Conservation (phyloP, 2,797 vertebrate species). For the Enteromius anoplus region DNA sequence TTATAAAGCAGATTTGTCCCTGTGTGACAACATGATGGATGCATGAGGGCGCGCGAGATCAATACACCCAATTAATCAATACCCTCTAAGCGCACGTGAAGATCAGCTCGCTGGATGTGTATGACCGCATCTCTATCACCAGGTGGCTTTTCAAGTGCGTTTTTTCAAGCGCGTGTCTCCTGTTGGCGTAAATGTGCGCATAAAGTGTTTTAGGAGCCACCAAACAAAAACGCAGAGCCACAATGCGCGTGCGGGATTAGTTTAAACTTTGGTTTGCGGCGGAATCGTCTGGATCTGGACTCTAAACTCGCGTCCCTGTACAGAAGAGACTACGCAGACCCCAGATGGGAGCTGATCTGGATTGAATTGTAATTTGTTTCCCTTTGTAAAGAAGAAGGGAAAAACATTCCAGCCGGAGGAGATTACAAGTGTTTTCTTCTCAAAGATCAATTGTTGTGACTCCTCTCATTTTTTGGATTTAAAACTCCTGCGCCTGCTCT, state of each 20-base stretch:
- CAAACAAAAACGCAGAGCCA: slow-evolving; percentile 31
- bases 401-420: slow-evolving; percentile 29
- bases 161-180: slow-evolving; percentile 25
- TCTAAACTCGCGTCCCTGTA: slow-evolving; percentile 46
- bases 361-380: slow-evolving; percentile 29
- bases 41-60: slow-evolving; percentile 39
- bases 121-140: slow-evolving; percentile 45
- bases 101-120: slow-evolving; percentile 47
- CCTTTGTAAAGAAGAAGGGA: slow-evolving; percentile 8
- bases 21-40: slow-evolving; percentile 41
- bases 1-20: slow-evolving; percentile 22
- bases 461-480: slow-evolving; percentile 35
- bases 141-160: slow-evolving; percentile 41
- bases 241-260: slow-evolving; percentile 26
- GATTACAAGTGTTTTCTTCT: slow-evolving; percentile 32
- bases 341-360: slow-evolving; percentile 33
- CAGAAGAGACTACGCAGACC: slow-evolving; percentile 44
- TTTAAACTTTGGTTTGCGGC: slow-evolving; percentile 57
- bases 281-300: slow-evolving; percentile 48
- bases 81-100: slow-evolving; percentile 41
- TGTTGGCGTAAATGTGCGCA: slow-evolving; percentile 18
- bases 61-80: slow-evolving; percentile 48
- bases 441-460: slow-evolving; percentile 36
- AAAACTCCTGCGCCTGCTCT: slow-evolving; percentile 39
- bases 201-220: slow-evolving; percentile 34